These are phyloP conservation scores for Ptychobarbus kaznakovi DNA, from an alignment of 2,797 vertebrate species.

Conservation along the genomic window DNA sequence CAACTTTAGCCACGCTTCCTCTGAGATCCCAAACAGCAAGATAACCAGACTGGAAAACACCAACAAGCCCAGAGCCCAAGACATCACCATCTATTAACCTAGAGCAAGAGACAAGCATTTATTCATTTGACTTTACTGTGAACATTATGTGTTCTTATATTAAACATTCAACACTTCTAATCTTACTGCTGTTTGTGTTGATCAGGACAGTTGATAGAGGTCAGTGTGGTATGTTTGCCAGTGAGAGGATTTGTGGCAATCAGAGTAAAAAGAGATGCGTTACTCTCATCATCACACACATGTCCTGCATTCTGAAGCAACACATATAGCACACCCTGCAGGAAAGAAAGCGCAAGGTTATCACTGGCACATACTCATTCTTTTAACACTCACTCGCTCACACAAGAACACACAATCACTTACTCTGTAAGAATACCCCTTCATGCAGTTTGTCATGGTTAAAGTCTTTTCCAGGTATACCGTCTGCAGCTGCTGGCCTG, in stretches of 20 bases:
- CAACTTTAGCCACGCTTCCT: conserved; percentile 38
- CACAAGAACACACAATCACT: neutral
- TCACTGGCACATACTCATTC: neutral
- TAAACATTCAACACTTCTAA: neutral
- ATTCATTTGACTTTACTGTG: neutral
- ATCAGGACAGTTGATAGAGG: conserved; percentile 11
- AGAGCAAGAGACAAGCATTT: neutral
- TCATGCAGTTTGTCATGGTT: conserved; percentile 51
- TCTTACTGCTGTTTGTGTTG: conserved; percentile 38
- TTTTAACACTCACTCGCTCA: neutral
- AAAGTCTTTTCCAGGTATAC: conserved; percentile 31
- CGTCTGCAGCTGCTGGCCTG: conserved; percentile 49
- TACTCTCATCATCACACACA: conserved; percentile 12
- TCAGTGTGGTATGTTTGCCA: conserved; percentile 39
- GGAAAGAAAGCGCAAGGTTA: conserved; percentile 8
- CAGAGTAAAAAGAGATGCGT: conserved; percentile 45
- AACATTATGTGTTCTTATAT: neutral
- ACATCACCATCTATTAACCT: conserved; percentile 59
- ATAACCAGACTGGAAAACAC: conserved; percentile 51
- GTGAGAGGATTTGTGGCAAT: conserved; percentile 56
- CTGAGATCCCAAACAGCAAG: conserved; percentile 51
- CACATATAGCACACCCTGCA: conserved; percentile 57
- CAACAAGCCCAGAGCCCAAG: conserved; percentile 42
- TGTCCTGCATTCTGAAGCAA: conserved; percentile 49
- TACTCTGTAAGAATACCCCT: conserved; percentile 58